A percentile compares a stretch with the other conserved stretches of the same genome.
phyloP scores from a whole-genome alignment of 2,888 invertebrate genomes.

The Clusia tigrina region DNA sequence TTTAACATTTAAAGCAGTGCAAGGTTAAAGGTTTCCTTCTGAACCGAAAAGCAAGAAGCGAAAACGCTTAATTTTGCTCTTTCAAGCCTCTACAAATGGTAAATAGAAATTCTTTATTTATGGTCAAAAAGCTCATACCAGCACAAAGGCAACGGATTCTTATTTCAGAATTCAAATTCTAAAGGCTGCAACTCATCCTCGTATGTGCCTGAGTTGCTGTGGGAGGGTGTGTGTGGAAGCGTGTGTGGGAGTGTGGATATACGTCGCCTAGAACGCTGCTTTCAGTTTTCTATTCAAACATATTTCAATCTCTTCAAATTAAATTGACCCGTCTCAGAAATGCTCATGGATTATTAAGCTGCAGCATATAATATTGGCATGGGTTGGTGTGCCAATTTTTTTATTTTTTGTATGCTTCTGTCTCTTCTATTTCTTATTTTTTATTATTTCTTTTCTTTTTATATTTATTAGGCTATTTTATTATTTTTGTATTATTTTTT shows the following conservation, averaged over 20 bases:
- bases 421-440: not conserved
- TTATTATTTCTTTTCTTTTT: too few species aligned
- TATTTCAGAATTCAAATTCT: conserved; percentile 1
- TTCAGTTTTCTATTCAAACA: conserved; percentile 7
- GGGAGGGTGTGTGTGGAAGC: too few species aligned
- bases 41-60: too few species aligned
- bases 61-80: not conserved
- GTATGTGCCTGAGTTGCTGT: not conserved
- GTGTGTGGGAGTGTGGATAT: too few species aligned
- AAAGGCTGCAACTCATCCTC: not conserved
- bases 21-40: not conserved
- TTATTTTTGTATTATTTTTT: too few species aligned
- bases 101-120: not conserved
- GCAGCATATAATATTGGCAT: not conserved
- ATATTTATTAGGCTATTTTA: too few species aligned
- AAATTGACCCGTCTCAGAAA: conserved; percentile 50
- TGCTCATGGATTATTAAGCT: conserved; percentile 11
- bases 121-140: not conserved
- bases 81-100: not conserved
- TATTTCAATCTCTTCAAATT: conserved; percentile 50
- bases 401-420: not conserved
- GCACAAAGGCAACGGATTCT: conserved; percentile 1
- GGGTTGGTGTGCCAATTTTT: not conserved
- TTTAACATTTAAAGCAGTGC: too few species aligned
- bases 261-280: not conserved